Evolutionary conservation across 2,113 vertebrate species (phyloP).

Genomic region (Tragelaphus scriptus): DNA sequence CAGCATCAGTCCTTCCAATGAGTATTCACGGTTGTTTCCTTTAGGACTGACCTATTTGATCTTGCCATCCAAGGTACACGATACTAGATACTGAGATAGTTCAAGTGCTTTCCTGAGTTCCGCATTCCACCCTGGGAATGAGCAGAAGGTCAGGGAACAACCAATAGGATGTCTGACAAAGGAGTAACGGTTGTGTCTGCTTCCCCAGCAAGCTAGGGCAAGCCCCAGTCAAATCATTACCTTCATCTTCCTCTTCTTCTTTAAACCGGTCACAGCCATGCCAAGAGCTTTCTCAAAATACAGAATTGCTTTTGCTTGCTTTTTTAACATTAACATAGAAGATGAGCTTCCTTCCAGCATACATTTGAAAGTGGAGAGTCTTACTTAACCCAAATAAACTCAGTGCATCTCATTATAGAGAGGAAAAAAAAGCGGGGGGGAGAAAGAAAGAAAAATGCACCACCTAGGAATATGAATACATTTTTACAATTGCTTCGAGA

Average conservation of each 20-base stretch:
- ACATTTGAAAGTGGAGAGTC: conserved; percentile 15
- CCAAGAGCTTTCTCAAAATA: neutral
- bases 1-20: neutral
- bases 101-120: neutral
- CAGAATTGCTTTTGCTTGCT: neutral
- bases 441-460: neutral
- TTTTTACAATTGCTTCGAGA: conserved; percentile 58
- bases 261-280: neutral
- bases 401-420: conserved; percentile 32
- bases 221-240: neutral
- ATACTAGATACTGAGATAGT: neutral
- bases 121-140: neutral
- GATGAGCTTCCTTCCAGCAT: conserved; percentile 24
- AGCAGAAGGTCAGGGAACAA: neutral
- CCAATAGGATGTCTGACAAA: neutral
- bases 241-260: neutral
- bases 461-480: conserved; percentile 42
- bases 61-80: neutral
- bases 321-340: conserved; percentile 9
- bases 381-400: conserved; percentile 43
- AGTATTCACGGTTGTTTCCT: neutral
- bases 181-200: neutral
- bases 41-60: neutral
- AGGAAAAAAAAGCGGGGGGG: neutral
- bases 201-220: neutral